Evolutionary conservation across 2,113 vertebrate genomes (phyloP).

Genomic region (Chroicocephalus ridibundus): DNA sequence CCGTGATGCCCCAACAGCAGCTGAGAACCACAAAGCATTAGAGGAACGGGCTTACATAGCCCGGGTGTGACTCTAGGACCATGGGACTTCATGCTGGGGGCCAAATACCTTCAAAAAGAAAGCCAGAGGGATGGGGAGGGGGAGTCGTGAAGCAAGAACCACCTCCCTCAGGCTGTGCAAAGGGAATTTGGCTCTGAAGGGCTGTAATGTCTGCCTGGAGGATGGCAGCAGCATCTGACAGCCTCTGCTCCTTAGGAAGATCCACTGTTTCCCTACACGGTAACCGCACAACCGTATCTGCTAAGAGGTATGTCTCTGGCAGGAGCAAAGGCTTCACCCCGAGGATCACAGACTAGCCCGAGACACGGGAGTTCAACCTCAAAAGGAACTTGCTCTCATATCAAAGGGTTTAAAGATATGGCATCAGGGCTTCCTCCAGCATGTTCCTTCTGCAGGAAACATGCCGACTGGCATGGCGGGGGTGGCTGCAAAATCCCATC

Average conservation of each 20-base stretch:
- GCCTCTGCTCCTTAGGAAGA: not conserved
- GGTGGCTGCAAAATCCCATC: conserved; percentile 8
- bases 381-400: not conserved
- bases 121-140: not conserved
- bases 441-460: not conserved
- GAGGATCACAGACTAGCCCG: not conserved
- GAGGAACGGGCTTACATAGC: not conserved
- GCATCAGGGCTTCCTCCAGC: not conserved
- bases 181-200: not conserved
- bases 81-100: not conserved
- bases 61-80: not conserved
- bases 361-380: not conserved
- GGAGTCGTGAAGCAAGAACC: not conserved
- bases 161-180: not conserved
- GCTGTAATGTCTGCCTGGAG: not conserved
- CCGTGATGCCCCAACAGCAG: accelerated
- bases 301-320: not conserved
- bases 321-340: not conserved
- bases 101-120: not conserved
- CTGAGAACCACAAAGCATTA: not conserved
- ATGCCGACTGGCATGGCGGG: not conserved
- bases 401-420: not conserved
- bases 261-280: accelerated
- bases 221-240: not conserved
- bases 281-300: not conserved